Base-by-base conservation (phyloP, 2,113 vertebrate genomes). In the Eublepharis macularius region DNA sequence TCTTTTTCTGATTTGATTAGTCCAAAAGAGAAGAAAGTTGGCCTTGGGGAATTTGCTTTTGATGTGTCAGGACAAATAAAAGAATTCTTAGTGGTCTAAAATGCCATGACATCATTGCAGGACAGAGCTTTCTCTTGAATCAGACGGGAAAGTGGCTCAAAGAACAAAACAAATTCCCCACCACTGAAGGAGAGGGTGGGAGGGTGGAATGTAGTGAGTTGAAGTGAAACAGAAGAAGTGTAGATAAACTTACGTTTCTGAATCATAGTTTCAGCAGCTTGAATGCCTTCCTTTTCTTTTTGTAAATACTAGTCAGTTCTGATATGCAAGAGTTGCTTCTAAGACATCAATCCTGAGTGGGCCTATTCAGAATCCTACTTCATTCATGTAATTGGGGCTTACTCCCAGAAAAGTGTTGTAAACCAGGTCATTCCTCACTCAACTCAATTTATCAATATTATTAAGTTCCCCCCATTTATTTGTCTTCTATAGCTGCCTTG, bases 351-450 rank as follows among this genome's bases (percentile, higher is more conserved):
- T 57, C 4, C 54, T 57, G 24, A 57, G 19, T 6, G 19, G 17
- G 51, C 51, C 51, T 54, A 19, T 54, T 54, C 51, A 57, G 54
- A 57, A 57, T 57, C 7, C 24, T 24, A 57, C 21, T 57, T 21
- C 6, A 21, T 57, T 57, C 54, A 57, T 1, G 21, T 57, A 57
- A 57, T 4, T 57, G 17, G 54, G 54, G 21, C 54, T 57, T 57
- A 57, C 54, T 57, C 2, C 21, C 19, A 57, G 54, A 3, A 24
- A 57, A 57, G 54, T 57, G 54, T 82, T 0, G 0, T 79, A 85
- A 84, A 82, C 76, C 80, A 81, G 65, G 45, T 51, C 89, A 76
- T 85, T 88, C 75, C 86, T 66, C 54, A n/a, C 60, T 10, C 4
- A 76, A 32, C 4, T 0, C 65, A 81, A 65, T 75, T 54, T 77